Evolutionary conservation across 2,113 vertebrate genomes (phyloP).

Genomic region (Eira barbara): DNA sequence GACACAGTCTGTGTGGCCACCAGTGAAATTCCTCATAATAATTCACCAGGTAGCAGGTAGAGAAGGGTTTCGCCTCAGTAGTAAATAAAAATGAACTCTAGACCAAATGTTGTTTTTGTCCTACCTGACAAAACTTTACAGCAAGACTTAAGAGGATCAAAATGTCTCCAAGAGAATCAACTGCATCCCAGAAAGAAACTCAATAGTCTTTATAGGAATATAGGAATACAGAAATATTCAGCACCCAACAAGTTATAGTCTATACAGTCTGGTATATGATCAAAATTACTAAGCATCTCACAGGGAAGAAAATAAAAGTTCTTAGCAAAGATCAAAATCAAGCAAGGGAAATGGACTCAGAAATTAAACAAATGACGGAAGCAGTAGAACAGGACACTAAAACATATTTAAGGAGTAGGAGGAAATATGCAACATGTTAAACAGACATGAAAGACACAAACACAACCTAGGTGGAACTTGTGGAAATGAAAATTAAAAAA

Average conservation of each 20-base stretch:
- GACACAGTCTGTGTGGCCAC: not conserved
- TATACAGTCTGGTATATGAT: not conserved
- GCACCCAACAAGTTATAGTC: not conserved
- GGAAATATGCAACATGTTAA: not conserved
- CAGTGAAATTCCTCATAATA: not conserved
- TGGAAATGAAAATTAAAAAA: not conserved
- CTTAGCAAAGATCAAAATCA: not conserved
- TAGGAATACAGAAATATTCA: not conserved
- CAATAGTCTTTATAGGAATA: not conserved
- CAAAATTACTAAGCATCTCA: not conserved
- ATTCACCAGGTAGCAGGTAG: not conserved
- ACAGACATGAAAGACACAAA: not conserved
- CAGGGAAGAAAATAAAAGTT: not conserved
- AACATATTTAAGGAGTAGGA: not conserved
- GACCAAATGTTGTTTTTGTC: not conserved
- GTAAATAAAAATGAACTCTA: not conserved
- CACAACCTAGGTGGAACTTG: not conserved
- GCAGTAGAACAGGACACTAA: not conserved
- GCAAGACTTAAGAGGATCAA: not conserved
- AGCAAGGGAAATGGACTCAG: not conserved
- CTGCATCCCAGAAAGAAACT: not conserved
- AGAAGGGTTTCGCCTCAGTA: not conserved
- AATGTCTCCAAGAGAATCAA: not conserved
- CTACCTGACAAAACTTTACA: not conserved
- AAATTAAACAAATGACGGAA: not conserved